Conservation (phyloP, 2,888 invertebrate species). For the Apamea crenata region DNA sequence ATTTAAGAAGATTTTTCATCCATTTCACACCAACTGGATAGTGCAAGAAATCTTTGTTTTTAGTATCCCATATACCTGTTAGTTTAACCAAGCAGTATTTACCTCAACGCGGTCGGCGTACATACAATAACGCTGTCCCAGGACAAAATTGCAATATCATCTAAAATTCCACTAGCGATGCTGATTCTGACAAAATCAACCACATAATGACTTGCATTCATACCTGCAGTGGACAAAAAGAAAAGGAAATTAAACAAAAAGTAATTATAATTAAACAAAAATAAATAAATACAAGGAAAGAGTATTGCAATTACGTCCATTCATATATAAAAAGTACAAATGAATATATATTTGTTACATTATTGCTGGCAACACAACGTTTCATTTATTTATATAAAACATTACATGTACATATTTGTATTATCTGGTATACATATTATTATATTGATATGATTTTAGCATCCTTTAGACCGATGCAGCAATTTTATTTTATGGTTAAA, state of each 20-base stretch:
- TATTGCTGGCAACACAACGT: slow-evolving; percentile 63
- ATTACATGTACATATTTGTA: slow-evolving; percentile 47
- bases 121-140: slow-evolving; percentile 57
- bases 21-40: background rate
- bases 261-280: slow-evolving; percentile 51
- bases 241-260: slow-evolving; percentile 69
- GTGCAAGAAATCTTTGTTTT: slow-evolving; percentile 1
- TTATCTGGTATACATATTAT: slow-evolving; percentile 60
- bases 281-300: slow-evolving; percentile 44
- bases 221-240: slow-evolving; percentile 84
- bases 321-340: slow-evolving; percentile 60
- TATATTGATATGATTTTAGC: slow-evolving; percentile 70
- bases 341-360: slow-evolving; percentile 50
- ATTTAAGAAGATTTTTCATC: background rate
- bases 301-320: slow-evolving; percentile 74
- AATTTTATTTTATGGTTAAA: background rate
- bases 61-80: slow-evolving; percentile 39
- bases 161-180: slow-evolving; percentile 75
- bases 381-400: slow-evolving; percentile 51
- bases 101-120: slow-evolving; percentile 57
- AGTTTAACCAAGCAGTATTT: slow-evolving; percentile 67
- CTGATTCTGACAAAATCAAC: slow-evolving; percentile 79
- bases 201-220: slow-evolving; percentile 89
- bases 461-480: slow-evolving; percentile 57
- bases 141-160: slow-evolving; percentile 83